These are phyloP conservation scores for Forbesichthys agassizii DNA, from an alignment of 2,113 vertebrate species.

Conservation along the genomic window DNA sequence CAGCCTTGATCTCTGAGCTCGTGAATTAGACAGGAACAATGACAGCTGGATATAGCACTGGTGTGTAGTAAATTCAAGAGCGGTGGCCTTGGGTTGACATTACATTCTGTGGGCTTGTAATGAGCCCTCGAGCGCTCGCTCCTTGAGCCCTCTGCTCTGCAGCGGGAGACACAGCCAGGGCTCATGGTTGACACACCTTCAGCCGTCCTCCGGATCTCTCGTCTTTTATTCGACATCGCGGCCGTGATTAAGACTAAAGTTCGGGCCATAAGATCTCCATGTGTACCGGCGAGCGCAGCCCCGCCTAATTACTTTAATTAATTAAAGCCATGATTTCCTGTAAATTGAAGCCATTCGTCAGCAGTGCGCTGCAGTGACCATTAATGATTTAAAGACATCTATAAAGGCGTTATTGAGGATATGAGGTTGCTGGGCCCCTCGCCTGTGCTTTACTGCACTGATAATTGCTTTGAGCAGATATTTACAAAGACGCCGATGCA, in stretches of 20 bases:
- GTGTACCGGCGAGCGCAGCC: constrained; percentile 49
- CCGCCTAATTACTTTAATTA: constrained; percentile 77
- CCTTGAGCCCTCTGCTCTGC: constrained; percentile 27
- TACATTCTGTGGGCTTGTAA: constrained; percentile 64
- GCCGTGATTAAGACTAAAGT: constrained; percentile 73
- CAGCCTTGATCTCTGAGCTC: constrained; percentile 39
- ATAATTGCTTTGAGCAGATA: constrained; percentile 65
- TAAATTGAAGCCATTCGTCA: constrained; percentile 79
- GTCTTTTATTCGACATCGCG: constrained; percentile 65
- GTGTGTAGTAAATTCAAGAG: constrained; percentile 56
- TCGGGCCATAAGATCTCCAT: constrained; percentile 53
- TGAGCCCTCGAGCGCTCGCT: constrained; percentile 47
- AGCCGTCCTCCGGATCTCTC: constrained; percentile 56
- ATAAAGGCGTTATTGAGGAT: constrained; percentile 72
- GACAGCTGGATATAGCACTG: constrained; percentile 57
- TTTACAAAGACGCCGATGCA: constrained; percentile 49
- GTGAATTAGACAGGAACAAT: constrained; percentile 60
- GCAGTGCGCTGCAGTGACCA: constrained; percentile 52
- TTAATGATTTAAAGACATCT: constrained; percentile 78
- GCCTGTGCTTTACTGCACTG: constrained; percentile 48
- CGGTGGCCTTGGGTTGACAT: constrained; percentile 71
- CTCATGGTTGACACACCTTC: constrained; percentile 52
- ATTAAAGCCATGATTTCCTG: constrained; percentile 76
- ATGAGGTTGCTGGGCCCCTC: constrained; percentile 50
- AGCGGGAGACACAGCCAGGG: too few species aligned